A percentile compares a stretch with the other conserved stretches of the same genome.
These are phyloP conservation scores for Anolis carolinensis DNA, from an alignment of 2,113 vertebrate species.

Conservation along the genomic window DNA sequence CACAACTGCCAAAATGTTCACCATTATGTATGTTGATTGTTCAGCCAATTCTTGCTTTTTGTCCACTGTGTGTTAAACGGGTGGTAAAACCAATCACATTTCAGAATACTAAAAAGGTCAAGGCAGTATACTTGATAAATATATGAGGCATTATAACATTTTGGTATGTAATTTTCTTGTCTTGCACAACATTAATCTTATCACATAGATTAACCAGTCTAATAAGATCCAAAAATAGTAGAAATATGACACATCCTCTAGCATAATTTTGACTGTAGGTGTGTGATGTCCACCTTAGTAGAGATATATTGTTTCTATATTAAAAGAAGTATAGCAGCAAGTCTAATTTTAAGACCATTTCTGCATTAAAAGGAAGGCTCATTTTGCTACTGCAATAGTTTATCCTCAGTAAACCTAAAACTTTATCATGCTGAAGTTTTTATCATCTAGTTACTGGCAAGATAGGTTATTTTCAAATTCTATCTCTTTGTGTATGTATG, in stretches of 20 bases:
- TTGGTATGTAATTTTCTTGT: constrained; percentile 41
- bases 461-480: background rate
- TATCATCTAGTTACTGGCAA: fast-evolving
- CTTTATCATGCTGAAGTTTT: background rate
- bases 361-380: constrained; percentile 7
- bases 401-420: fast-evolving
- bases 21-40: background rate
- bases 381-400: background rate
- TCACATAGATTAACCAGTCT: background rate
- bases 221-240: constrained; percentile 30
- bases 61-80: background rate
- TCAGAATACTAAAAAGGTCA: constrained; percentile 54
- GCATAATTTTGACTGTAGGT: background rate
- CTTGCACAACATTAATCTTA: constrained; percentile 20
- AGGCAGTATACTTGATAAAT: constrained; percentile 31
- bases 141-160: constrained; percentile 17
- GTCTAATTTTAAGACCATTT: constrained; percentile 22
- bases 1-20: constrained; percentile 14
- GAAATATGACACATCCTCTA: background rate
- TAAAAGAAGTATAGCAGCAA: background rate
- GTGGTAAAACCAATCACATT: constrained; percentile 28
- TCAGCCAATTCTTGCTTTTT: constrained; percentile 14
- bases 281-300: background rate
- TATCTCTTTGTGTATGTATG: background rate
- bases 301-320: background rate